Base-by-base conservation (phyloP, 2,888 invertebrate genomes). In the Nycteola revayana region DNA sequence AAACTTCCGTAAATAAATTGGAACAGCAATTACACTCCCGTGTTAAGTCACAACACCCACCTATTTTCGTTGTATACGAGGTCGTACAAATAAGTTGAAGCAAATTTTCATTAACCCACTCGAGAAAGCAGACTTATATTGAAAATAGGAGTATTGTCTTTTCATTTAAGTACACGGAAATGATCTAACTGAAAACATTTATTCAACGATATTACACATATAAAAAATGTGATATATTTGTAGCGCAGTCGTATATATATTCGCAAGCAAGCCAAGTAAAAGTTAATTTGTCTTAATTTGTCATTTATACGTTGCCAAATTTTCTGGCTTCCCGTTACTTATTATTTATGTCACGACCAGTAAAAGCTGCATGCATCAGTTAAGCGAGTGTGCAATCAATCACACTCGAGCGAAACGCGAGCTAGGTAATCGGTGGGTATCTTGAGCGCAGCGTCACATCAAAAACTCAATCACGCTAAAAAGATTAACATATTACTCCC, bases 401-500 rank as follows among this genome's bases (percentile, higher is more conserved):
- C 69, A 69, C 50, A 46, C 31, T 36, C 31, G 39, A 36, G 27
- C 28, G 46, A 52, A 37, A 47, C 49, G 47, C 45, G 53, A 52
- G 49, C 51, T 56, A 51, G 59, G 58, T 61, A 64, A 65, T 62
- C 61, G 60, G 45, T 51, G 54, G 61, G 66, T 75, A 69, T 71
- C 72, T 67, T 63, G 45, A 65, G 60, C 61, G 59, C 53, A 57
- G 55, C 61, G 59, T 56, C 58, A 60, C 54, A 57, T 49, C 52
- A 57, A 41, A 49, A 58, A 61, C 65, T 71, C 67, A 61, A 70
- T 71, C 67, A 71, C 61, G 66, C 65, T 70, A 66, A 73, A 75
- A 76, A 76, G 69, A 77, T 77, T 75, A 75, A 73, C 72, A 73
- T 74, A 70, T 67, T 71, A 60, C 58, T 55, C 60, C 43, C 62